Evolutionary conservation across 2,797 vertebrate genomes (phyloP).

Genomic region (Tenualosa ilisha): DNA sequence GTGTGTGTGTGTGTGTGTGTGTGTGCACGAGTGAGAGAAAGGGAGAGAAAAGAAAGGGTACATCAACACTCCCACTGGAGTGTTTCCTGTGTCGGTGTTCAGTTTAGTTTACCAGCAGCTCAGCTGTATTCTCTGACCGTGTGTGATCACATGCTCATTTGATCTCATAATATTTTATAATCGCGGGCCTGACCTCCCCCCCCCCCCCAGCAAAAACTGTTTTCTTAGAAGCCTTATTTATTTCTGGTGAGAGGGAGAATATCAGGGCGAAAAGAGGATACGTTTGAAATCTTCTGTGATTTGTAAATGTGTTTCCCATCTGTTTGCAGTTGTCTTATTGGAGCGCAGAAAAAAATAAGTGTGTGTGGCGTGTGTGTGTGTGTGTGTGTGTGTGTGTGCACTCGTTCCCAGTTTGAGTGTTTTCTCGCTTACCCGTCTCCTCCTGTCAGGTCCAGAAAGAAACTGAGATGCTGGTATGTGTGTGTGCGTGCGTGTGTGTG

Average conservation of each 20-base stretch:
- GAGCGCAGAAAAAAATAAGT: background rate
- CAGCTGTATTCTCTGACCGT: background rate
- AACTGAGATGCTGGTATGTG: conserved; percentile 32
- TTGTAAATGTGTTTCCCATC: conserved; percentile 8
- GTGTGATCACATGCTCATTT: conserved; percentile 15
- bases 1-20: conserved; percentile 1
- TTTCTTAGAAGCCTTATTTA: background rate
- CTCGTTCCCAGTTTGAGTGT: conserved; percentile 39
- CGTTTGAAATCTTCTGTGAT: background rate
- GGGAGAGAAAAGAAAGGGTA: too few relatives aligned
- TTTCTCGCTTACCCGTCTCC: background rate
- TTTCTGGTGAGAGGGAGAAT: background rate
- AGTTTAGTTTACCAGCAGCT: background rate
- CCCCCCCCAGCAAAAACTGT: background rate
- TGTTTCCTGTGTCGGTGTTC: background rate
- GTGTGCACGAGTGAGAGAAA: background rate
- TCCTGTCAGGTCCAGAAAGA: background rate
- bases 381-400: background rate
- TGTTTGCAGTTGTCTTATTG: conserved; percentile 1
- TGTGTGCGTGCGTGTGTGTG: conserved; percentile 31
- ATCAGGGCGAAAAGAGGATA: background rate
- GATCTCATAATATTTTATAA: background rate
- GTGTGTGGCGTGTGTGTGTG: conserved; percentile 1
- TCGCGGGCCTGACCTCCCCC: background rate
- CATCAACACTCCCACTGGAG: background rate